These are phyloP conservation scores for Hybos culiciformis DNA, from an alignment of 2,888 invertebrate species.

Conservation along the genomic window DNA sequence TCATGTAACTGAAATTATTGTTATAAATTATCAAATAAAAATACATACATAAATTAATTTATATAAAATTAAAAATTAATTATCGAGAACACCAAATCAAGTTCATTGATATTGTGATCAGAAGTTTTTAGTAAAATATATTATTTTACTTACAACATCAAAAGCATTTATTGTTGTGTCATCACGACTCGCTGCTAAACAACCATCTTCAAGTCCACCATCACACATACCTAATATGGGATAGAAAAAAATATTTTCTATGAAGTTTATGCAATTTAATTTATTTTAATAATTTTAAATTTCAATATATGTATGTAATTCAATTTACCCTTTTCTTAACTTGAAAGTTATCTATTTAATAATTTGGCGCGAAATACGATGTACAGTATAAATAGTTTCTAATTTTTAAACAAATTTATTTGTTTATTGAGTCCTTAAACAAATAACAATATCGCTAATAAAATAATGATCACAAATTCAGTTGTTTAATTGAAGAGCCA, in stretches of 20 bases:
- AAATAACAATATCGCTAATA: too few species aligned
- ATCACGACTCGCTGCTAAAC: constrained; percentile 90
- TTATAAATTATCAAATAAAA: background rate
- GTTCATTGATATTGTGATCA: too few species aligned
- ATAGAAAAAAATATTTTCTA: constrained; percentile 1
- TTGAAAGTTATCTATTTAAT: too few species aligned
- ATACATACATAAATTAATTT: background rate
- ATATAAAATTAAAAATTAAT: too few species aligned
- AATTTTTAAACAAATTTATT: too few species aligned
- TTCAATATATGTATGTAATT: background rate
- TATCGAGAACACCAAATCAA: too few species aligned
- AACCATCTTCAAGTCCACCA: constrained; percentile 94
- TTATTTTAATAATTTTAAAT: constrained; percentile 6
- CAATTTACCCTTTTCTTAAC: background rate
- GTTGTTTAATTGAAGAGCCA: too few species aligned
- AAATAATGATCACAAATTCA: too few species aligned
- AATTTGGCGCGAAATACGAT: too few species aligned
- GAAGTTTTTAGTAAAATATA: too few species aligned
- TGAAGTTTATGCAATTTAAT: constrained; percentile 5
- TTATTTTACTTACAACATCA: constrained; percentile 54
- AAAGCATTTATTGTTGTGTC: constrained; percentile 96
- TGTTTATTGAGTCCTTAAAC: too few species aligned
- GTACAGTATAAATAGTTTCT: too few species aligned
- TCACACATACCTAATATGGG: constrained; percentile 74
- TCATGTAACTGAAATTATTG: constrained; percentile 65